Evolutionary conservation across 2,797 vertebrate genomes (phyloP).

Genomic region (Lemur catta): DNA sequence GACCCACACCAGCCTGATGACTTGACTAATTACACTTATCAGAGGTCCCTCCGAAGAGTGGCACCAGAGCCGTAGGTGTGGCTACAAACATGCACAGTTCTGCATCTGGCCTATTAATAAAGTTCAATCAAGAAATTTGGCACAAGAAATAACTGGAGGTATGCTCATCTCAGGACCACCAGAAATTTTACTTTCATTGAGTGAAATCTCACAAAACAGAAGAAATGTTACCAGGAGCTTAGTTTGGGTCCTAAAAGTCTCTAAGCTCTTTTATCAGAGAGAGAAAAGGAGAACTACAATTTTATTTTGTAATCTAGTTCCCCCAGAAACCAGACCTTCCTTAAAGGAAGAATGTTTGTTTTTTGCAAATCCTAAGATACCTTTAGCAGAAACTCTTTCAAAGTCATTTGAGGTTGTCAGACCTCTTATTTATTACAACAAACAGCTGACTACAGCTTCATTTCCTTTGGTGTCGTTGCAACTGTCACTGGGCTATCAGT

Average conservation of each 20-base stretch:
- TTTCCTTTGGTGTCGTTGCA: not conserved
- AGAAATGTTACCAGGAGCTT: not conserved
- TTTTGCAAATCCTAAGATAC: slow-evolving; percentile 33
- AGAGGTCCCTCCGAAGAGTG: not conserved
- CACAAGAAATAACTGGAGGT: not conserved
- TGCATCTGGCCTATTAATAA: not conserved
- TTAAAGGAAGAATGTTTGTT: not conserved
- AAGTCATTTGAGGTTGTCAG: slow-evolving; percentile 21
- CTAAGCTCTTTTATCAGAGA: not conserved
- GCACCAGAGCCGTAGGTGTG: not conserved
- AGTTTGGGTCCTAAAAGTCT: not conserved
- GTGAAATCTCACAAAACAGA: not conserved
- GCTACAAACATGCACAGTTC: not conserved
- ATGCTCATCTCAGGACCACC: not conserved
- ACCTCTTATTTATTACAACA: not conserved
- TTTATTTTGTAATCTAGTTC: slow-evolving; percentile 43
- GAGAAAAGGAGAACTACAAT: not conserved
- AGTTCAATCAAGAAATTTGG: not conserved
- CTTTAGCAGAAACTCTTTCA: slow-evolving; percentile 36
- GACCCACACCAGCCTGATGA: not conserved
- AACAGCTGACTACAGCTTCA: not conserved
- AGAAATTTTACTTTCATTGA: not conserved
- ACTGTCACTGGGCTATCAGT: not conserved
- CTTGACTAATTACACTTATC: not conserved
- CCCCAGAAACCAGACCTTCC: slow-evolving; percentile 8